phyloP scores from a whole-genome alignment of 2,113 vertebrate species.

The Toxotes chatareus region DNA sequence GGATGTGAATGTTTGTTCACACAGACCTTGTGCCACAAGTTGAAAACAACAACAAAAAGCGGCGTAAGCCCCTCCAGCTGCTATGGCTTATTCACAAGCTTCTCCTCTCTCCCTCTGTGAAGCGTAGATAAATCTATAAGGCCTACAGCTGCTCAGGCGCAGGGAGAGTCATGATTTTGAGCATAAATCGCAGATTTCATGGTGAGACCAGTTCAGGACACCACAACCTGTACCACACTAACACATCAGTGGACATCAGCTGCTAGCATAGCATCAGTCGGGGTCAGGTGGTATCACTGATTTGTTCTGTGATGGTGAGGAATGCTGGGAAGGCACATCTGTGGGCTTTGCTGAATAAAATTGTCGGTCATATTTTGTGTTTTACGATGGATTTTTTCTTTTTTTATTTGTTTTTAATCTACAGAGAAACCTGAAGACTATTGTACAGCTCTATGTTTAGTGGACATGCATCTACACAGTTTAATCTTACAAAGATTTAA shows the following conservation, averaged over 20 bases:
- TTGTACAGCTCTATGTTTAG: no score
- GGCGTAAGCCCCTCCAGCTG: not conserved
- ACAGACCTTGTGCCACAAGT: not conserved
- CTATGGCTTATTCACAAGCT: not conserved
- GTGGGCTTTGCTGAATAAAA: no score
- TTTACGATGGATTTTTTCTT: no score
- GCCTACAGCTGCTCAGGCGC: constrained; percentile 15
- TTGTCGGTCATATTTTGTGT: no score
- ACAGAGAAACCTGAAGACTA: no score
- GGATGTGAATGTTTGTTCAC: constrained; percentile 1
- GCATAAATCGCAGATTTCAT: constrained; percentile 2
- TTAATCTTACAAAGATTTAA: no score
- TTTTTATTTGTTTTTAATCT: no score
- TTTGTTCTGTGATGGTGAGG: no score
- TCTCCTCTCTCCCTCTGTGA: not conserved
- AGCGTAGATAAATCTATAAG: constrained; percentile 25
- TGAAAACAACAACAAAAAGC: constrained; percentile 4
- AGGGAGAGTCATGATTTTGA: not conserved
- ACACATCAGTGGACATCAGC: not conserved
- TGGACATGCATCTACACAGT: no score
- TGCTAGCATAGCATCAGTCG: constrained; percentile 10
- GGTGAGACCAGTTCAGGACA: not conserved
- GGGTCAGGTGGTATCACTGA: not conserved
- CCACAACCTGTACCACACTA: not conserved
- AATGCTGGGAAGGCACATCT: no score